phyloP scores from a whole-genome alignment of 2,797 vertebrate genomes.

The Aselliscus stoliczkanus region DNA sequence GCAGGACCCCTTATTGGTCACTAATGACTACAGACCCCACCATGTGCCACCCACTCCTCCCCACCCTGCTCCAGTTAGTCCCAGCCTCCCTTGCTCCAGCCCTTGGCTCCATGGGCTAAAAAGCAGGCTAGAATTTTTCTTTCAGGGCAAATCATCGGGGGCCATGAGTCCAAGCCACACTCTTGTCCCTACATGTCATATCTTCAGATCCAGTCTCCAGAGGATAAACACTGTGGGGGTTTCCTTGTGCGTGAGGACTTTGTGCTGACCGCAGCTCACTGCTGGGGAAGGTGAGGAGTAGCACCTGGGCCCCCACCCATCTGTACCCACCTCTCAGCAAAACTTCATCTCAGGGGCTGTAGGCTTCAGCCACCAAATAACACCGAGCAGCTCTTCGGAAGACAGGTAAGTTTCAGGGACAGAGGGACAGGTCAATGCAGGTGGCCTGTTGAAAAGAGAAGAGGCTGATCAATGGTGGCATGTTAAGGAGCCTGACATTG shows the following conservation, averaged over 20 bases:
- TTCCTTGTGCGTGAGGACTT: not conserved
- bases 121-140: not conserved
- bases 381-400: not conserved
- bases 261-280: slow-evolving; percentile 18
- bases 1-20: too few species aligned
- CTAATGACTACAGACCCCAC: too few species aligned
- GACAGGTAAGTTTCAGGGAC: not conserved
- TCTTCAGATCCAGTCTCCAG: not conserved
- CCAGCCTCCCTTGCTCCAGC: not conserved
- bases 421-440: not conserved
- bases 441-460: not conserved
- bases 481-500: too few species aligned
- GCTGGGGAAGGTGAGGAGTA: not conserved
- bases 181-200: not conserved
- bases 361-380: too few species aligned
- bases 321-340: not conserved
- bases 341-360: not conserved
- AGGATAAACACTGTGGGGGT: fast-evolving
- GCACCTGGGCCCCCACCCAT: fast-evolving
- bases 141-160: not conserved
- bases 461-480: not conserved
- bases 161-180: not conserved
- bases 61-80: too few species aligned
- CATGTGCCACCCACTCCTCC: not conserved
- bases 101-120: not conserved